Conservation (phyloP, 2,888 invertebrate genomes). For the Allophyes oxyacanthae region DNA sequence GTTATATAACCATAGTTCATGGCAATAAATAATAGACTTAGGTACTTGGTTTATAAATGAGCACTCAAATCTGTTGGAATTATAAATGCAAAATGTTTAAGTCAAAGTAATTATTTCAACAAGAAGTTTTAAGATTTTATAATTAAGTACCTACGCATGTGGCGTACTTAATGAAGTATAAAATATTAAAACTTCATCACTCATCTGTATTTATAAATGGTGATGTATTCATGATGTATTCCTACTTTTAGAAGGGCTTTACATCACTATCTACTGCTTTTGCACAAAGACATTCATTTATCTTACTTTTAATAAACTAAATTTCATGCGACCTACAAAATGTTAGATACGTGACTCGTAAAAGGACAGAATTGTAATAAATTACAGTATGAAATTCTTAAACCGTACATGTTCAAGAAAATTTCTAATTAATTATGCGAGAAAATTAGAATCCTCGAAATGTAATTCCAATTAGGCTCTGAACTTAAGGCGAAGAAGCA, state of each 20-base stretch:
- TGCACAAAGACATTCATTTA: slow-evolving; percentile 28
- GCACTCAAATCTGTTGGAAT: neutral
- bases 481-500: no score
- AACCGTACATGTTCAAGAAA: slow-evolving; percentile 20
- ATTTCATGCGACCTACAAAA: slow-evolving; percentile 23
- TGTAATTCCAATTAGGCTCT: slow-evolving; percentile 33
- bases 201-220: slow-evolving; percentile 10
- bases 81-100: no score
- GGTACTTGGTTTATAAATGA: no score
- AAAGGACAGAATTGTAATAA: slow-evolving; percentile 35
- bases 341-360: slow-evolving; percentile 27
- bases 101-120: no score
- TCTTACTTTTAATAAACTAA: slow-evolving; percentile 33
- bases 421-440: slow-evolving; percentile 34
- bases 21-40: no score
- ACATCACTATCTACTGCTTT: slow-evolving; percentile 11
- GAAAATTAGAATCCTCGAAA: slow-evolving; percentile 24
- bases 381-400: slow-evolving; percentile 32
- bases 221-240: slow-evolving; percentile 23
- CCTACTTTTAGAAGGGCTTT: no score
- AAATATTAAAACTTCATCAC: slow-evolving; percentile 26
- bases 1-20: no score
- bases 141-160: no score
- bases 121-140: no score
- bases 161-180: neutral